Evolutionary conservation across 2,797 vertebrate genomes (phyloP).

Genomic region (Enteromius unitaeniatus): DNA sequence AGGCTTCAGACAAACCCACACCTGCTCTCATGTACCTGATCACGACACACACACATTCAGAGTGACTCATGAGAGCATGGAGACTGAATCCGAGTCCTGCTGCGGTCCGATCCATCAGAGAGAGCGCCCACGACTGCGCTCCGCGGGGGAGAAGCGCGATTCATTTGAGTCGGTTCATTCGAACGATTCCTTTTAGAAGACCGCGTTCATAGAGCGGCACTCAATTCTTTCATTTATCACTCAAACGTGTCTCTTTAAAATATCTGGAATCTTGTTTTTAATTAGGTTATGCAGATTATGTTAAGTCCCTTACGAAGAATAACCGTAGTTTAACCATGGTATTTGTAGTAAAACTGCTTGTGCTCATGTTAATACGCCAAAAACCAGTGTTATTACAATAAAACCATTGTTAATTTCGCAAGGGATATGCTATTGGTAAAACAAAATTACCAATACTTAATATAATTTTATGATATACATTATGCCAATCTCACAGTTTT

Average conservation of each 20-base stretch:
- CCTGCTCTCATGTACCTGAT: constrained; percentile 15
- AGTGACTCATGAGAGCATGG: constrained; percentile 24
- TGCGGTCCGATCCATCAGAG: constrained; percentile 37
- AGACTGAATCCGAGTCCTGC: constrained; percentile 36
- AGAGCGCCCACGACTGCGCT: constrained; percentile 36
- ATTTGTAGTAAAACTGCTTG: too few relatives aligned
- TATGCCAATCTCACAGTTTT: background rate
- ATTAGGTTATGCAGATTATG: background rate
- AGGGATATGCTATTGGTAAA: background rate
- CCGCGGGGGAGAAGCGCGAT: background rate
- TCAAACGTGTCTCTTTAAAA: background rate
- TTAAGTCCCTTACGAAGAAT: too few relatives aligned
- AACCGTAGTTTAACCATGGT: too few relatives aligned
- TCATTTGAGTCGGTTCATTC: constrained; percentile 14
- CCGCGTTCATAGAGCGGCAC: background rate
- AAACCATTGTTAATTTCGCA: too few relatives aligned
- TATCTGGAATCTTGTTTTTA: too few relatives aligned
- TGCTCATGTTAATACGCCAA: too few relatives aligned
- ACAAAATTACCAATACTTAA: background rate
- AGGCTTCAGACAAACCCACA: background rate
- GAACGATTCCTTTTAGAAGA: background rate
- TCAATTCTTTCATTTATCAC: background rate
- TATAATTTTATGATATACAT: background rate
- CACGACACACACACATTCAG: background rate
- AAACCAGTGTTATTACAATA: too few relatives aligned